phyloP scores from a whole-genome alignment of 1,140 invertebrate genomes.

The Hyles euphorbiae region DNA sequence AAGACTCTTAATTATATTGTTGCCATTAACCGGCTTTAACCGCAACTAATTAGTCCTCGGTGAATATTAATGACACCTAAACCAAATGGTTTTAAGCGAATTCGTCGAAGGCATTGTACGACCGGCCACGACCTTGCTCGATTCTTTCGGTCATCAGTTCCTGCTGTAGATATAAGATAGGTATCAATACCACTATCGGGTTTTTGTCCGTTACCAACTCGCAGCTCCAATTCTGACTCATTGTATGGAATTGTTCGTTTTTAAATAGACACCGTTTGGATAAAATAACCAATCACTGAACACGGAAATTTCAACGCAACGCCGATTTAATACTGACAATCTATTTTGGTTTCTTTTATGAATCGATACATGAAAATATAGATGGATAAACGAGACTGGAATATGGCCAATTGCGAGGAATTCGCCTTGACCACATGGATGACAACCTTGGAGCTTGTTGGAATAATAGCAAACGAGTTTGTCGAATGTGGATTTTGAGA shows the following conservation, averaged over 20 bases:
- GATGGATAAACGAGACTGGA: conserved; percentile 21
- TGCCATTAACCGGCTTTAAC: too few species aligned
- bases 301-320: conserved; percentile 19
- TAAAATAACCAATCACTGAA: conserved; percentile 36
- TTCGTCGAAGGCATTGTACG: conserved; percentile 54
- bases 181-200: conserved; percentile 21
- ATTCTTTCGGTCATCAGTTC: conserved; percentile 52
- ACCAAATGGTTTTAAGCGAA: conserved; percentile 5
- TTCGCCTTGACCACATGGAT: conserved; percentile 60
- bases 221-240: conserved; percentile 38
- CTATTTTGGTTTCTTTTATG: conserved; percentile 19
- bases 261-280: conserved; percentile 44
- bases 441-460: conserved; percentile 49
- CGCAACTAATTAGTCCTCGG: too few species aligned
- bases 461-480: conserved; percentile 51
- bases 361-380: conserved; percentile 12
- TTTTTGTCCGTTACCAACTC: conserved; percentile 34
- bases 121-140: conserved; percentile 53
- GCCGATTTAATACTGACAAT: conserved; percentile 14
- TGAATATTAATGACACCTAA: too few species aligned
- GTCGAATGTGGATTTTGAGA: neutral
- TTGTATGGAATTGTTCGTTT: conserved; percentile 42
- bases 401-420: conserved; percentile 46
- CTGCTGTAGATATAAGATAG: conserved; percentile 27
- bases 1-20: too few species aligned